phyloP scores from a whole-genome alignment of 2,113 vertebrate genomes.

The Caloenas nicobarica region DNA sequence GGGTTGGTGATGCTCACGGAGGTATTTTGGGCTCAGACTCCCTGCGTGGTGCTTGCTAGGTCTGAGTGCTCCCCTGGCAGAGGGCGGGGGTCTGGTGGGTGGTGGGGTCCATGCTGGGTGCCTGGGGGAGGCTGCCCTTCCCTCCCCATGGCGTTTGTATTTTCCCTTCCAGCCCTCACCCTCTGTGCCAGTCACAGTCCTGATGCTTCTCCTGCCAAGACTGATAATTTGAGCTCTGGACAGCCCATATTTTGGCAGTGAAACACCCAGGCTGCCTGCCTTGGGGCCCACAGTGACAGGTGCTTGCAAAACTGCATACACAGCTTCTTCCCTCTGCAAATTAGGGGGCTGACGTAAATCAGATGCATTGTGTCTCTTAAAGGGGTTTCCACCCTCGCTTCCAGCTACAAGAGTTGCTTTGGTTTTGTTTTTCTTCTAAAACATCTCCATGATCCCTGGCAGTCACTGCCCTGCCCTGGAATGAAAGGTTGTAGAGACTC shows the following conservation, averaged over 20 bases:
- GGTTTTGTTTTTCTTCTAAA: background rate
- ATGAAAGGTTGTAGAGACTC: background rate
- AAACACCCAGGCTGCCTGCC: no score
- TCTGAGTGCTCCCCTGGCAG: background rate
- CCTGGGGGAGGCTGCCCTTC: background rate
- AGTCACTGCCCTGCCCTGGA: background rate
- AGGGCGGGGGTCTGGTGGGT: background rate
- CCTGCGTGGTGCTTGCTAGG: background rate
- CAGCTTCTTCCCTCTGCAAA: no score
- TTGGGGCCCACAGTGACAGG: no score
- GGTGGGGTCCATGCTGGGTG: rapidly evolving
- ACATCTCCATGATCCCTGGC: background rate
- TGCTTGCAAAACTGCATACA: no score
- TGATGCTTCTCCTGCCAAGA: background rate
- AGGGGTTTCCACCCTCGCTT: no score
- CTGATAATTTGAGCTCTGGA: background rate
- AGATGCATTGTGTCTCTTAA: no score
- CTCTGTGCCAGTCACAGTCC: background rate
- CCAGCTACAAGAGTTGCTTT: no score
- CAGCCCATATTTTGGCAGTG: background rate
- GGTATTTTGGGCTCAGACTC: slow-evolving; percentile 70
- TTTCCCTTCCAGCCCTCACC: background rate
- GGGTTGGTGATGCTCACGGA: slow-evolving; percentile 95
- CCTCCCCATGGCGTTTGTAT: rapidly evolving
- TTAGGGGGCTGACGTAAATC: no score